Conservation (phyloP, 1,140 invertebrate species). For the Drosophila nigrodunni region DNA sequence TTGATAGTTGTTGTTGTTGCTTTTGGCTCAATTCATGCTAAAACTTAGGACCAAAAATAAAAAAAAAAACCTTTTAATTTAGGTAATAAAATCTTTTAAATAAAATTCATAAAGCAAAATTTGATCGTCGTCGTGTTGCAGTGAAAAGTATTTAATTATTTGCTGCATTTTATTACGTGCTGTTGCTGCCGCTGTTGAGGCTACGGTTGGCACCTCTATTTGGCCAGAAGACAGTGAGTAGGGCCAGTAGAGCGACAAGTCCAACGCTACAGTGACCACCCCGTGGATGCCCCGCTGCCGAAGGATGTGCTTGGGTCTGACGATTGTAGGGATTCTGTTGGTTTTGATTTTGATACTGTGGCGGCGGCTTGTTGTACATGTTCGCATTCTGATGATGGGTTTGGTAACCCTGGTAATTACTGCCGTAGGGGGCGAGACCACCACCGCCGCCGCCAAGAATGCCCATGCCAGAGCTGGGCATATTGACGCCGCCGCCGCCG, state of each 20-base stretch:
- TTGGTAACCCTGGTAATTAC: constrained; percentile 71
- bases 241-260: background rate
- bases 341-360: constrained; percentile 80
- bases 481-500: constrained; percentile 56
- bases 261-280: background rate
- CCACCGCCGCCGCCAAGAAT: constrained; percentile 76
- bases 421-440: constrained; percentile 68
- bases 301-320: constrained; percentile 79
- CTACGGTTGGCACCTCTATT: constrained; percentile 49
- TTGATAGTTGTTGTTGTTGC: constrained; percentile 10
- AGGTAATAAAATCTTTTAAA: background rate
- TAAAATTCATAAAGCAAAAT: constrained; percentile 13
- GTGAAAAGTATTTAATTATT: background rate
- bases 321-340: constrained; percentile 82
- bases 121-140: constrained; percentile 23
- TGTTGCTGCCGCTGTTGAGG: constrained; percentile 23
- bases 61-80: background rate
- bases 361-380: constrained; percentile 83
- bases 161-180: constrained; percentile 56
- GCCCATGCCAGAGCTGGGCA: constrained; percentile 70
- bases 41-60: constrained; percentile 10
- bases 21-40: constrained; percentile 2
- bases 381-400: constrained; percentile 74
- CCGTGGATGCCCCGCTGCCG: constrained; percentile 45
- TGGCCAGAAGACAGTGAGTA: constrained; percentile 24